Conservation (phyloP, 2,888 invertebrate species). For the Osedax frankpressi region DNA sequence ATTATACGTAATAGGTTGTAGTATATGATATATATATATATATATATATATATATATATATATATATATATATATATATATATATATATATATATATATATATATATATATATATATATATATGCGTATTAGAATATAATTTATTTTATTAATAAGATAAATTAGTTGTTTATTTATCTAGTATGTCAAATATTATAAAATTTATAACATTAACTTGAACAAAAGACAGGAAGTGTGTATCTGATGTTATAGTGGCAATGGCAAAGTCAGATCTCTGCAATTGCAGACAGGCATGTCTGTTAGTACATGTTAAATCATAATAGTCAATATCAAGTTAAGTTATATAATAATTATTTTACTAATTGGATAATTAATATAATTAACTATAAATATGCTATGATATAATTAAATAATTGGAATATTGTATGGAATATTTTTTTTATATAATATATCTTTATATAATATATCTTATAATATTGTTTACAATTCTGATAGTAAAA, state of each 20-base stretch:
- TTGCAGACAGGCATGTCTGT: neutral
- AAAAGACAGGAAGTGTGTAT: neutral
- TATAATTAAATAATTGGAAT: too few species aligned
- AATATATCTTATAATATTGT: too few species aligned
- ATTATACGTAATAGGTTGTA: too few species aligned
- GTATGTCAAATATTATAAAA: neutral
- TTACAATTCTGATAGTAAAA: too few species aligned
- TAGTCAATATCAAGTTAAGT: too few species aligned
- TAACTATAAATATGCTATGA: too few species aligned
- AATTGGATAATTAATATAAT: too few species aligned
- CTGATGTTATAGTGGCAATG: neutral
- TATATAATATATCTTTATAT: too few species aligned
- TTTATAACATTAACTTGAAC: too few species aligned
- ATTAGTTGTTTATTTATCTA: neutral
- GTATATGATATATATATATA: neutral
- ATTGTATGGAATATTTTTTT: too few species aligned
- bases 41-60: constrained; percentile 1
- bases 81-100: neutral
- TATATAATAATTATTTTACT: too few species aligned
- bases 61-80: constrained; percentile 8
- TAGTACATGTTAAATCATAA: neutral
- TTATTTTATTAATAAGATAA: neutral
- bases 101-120: constrained; percentile 4
- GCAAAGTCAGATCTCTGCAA: neutral
- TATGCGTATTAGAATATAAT: neutral